Conservation (phyloP, 2,888 invertebrate genomes). For the Dendrolimus houi region DNA sequence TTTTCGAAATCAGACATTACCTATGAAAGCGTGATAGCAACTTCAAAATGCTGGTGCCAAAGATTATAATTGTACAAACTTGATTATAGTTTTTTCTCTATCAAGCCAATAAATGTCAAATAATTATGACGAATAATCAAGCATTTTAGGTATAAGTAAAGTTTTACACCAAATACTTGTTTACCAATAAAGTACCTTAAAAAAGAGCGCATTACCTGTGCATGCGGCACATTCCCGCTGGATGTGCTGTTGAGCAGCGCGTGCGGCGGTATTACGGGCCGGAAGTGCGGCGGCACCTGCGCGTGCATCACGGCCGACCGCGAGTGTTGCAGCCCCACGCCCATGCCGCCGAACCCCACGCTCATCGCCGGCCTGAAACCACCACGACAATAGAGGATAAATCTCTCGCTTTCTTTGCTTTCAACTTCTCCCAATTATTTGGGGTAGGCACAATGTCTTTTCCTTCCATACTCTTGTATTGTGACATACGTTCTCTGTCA, state of each 20-base stretch:
- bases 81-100: no score
- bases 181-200: not conserved
- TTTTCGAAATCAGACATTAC: no score
- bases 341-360: constrained; percentile 58
- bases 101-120: no score
- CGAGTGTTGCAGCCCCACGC: constrained; percentile 79
- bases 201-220: constrained; percentile 35
- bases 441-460: no score
- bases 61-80: no score
- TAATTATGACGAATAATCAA: no score
- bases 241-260: constrained; percentile 77
- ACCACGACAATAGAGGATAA: not conserved
- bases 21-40: no score
- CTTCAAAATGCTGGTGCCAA: no score
- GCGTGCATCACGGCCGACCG: constrained; percentile 84
- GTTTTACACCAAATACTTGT: not conserved
- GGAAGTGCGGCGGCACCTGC: constrained; percentile 71
- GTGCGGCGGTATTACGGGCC: constrained; percentile 62
- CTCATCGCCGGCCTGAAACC: constrained; percentile 59
- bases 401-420: not conserved
- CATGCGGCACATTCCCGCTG: constrained; percentile 78
- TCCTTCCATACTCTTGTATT: no score
- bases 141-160: not conserved
- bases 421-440: not conserved
- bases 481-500: no score